These are phyloP conservation scores for Drosophila fuyamai DNA, from an alignment of 1,140 invertebrate genomes.

Conservation along the genomic window DNA sequence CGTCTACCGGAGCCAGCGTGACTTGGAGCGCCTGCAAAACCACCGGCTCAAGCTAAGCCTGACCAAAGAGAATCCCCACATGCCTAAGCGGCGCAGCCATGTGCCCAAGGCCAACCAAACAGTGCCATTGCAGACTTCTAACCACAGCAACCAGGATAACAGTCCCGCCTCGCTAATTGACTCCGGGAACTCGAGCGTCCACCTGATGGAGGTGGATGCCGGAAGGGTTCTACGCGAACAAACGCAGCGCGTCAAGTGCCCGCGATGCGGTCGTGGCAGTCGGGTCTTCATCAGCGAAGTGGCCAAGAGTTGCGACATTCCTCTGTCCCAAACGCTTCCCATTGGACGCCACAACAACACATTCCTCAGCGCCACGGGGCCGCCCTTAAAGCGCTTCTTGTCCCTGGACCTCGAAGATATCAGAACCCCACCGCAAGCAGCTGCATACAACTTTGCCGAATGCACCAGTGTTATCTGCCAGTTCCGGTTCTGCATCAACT, in stretches of 20 bases:
- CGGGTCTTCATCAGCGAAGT: conserved; percentile 52
- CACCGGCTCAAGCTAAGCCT: conserved; percentile 60
- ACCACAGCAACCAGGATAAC: conserved; percentile 46
- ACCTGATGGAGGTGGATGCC: conserved; percentile 45
- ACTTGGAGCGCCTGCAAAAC: conserved; percentile 54
- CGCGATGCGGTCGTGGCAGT: conserved; percentile 61
- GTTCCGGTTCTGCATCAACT: conserved; percentile 65
- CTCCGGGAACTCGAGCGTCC: conserved; percentile 10
- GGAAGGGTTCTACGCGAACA: conserved; percentile 51
- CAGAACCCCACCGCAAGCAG: not conserved
- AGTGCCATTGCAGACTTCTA: conserved; percentile 72
- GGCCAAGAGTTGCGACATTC: not conserved
- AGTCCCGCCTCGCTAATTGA: conserved; percentile 17
- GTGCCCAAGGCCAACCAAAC: conserved; percentile 31
- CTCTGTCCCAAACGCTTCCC: conserved; percentile 60
- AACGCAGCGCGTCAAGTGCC: conserved; percentile 65
- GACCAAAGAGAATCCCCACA: conserved; percentile 60
- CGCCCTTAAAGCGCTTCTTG: conserved; percentile 43
- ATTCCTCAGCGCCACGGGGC: not conserved
- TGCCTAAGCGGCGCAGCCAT: conserved; percentile 32
- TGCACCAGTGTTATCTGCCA: conserved; percentile 58
- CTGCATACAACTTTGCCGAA: conserved; percentile 51
- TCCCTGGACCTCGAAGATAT: conserved; percentile 59
- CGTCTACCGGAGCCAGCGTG: conserved; percentile 34
- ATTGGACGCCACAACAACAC: conserved; percentile 7